Base-by-base conservation (phyloP, 2,113 vertebrate genomes). In the Dasypus novemcinctus region DNA sequence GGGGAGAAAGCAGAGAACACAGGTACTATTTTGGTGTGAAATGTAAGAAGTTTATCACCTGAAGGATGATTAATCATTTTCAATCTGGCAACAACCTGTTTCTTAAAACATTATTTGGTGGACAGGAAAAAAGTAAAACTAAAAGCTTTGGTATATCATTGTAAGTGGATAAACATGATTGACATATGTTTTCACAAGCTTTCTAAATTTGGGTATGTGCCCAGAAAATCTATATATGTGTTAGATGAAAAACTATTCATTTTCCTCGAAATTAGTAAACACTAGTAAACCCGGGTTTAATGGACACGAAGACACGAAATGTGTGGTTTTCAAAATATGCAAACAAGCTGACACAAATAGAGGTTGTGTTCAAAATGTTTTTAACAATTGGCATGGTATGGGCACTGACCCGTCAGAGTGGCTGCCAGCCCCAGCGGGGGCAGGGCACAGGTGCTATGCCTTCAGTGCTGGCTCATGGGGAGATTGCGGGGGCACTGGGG, bases 261-360 rank as follows among this genome's bases (percentile, higher is more conserved):
- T 82, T 89, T 80, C 25, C 71, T 52, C 68, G 57, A 20, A 78
- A n/a, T 88, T 76, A 86, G 46, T 57, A 78, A 78, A 91, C 49
- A 90, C 57, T 20, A 74, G 49, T 49, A 43, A 95, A 76, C 21
- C 14, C 71, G 61, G 25, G 59, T n/a, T 89, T 81, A 74, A 74
- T 29, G 69, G 63, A 69, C 31, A 75, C 36, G 41, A 75, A 80
- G 20, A 71, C 17, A 49, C 4, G n/a, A 91, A 91, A 33, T 38
- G 43, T 82, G n/a, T 18, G 41, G 31, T 54, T 63, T 82, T 81
- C 36, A 6, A 63, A 80, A 27, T 33, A 75, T 1, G 23, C 54
- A 69, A 68, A 46, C 14, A 88, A 41, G 63, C 31, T 25, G n/a
- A 80, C 14, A 54, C 13, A 41, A 66, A 69, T 8, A 38, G 36